Conservation (phyloP, 1,140 invertebrate species). For the Leptinotarsa texana region DNA sequence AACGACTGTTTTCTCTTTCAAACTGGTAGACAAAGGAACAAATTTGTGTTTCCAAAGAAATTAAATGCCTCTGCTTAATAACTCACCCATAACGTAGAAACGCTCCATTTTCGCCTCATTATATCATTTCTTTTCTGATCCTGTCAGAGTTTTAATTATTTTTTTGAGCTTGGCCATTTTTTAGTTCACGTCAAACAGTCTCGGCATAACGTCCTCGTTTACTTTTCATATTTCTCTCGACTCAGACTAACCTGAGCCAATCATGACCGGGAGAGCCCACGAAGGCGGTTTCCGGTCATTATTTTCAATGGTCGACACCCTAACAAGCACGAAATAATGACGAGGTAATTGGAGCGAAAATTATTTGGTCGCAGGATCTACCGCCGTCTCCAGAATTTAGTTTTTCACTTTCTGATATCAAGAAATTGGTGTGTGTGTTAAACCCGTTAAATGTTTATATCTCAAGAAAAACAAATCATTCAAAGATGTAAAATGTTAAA, state of each 20-base stretch:
- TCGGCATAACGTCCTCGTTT: not conserved
- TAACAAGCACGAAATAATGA: constrained; percentile 24
- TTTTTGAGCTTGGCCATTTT: not conserved
- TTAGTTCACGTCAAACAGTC: constrained; percentile 3
- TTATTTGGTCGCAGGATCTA: constrained; percentile 11
- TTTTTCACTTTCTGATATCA: not conserved
- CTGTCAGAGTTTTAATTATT: not conserved
- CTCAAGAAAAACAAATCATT: too few species aligned
- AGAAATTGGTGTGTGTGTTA: too few species aligned
- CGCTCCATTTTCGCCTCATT: not conserved
- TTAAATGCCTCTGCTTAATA: too few species aligned
- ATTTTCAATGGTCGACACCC: constrained; percentile 24
- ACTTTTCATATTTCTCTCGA: constrained; percentile 9
- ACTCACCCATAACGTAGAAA: too few species aligned
- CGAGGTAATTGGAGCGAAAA: constrained; percentile 23
- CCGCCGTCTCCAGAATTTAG: constrained; percentile 5
- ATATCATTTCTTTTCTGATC: constrained; percentile 6
- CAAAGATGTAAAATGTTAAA: too few species aligned
- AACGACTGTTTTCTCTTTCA: too few species aligned
- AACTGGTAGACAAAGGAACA: too few species aligned
- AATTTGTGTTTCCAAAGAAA: too few species aligned
- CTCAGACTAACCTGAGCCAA: constrained; percentile 18
- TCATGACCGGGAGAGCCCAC: not conserved
- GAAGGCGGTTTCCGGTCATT: constrained; percentile 24
- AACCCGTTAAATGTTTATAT: too few species aligned